Conservation (phyloP, 2,113 vertebrate genomes). For the Tympanuchus pallidicinctus region DNA sequence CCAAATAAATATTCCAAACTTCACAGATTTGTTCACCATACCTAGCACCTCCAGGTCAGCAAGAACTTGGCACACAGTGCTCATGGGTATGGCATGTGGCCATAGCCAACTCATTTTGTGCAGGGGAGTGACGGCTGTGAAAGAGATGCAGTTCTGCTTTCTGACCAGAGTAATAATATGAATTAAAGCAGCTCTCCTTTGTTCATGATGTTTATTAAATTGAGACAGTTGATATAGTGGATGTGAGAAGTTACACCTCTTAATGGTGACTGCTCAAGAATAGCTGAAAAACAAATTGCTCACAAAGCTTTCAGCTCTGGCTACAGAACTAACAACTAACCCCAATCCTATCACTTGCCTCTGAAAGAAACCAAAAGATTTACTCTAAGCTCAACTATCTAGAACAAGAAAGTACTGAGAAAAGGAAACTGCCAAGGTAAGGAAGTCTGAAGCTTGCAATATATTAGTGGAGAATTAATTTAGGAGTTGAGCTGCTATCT, state of each 20-base stretch:
- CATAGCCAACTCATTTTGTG: background rate
- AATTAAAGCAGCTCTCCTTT: background rate
- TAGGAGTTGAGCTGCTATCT: background rate
- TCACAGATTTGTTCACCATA: background rate
- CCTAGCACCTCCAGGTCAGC: background rate
- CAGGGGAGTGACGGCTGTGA: background rate
- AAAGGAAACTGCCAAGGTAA: background rate
- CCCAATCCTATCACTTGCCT: background rate
- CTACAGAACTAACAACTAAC: background rate
- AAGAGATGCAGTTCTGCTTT: slow-evolving; percentile 25
- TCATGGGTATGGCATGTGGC: background rate
- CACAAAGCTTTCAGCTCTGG: background rate
- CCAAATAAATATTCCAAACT: background rate
- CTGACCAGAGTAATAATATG: background rate
- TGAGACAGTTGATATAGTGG: background rate
- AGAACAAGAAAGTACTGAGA: background rate
- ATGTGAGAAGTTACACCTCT: background rate
- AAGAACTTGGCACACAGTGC: background rate
- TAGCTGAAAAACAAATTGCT: background rate
- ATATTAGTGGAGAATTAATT: background rate
- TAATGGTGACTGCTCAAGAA: background rate
- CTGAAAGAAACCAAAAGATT: background rate
- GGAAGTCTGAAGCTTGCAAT: background rate
- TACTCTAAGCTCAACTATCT: background rate
- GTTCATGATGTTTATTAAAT: background rate